Conservation (phyloP, 2,797 vertebrate species). For the Avahi laniger region DNA sequence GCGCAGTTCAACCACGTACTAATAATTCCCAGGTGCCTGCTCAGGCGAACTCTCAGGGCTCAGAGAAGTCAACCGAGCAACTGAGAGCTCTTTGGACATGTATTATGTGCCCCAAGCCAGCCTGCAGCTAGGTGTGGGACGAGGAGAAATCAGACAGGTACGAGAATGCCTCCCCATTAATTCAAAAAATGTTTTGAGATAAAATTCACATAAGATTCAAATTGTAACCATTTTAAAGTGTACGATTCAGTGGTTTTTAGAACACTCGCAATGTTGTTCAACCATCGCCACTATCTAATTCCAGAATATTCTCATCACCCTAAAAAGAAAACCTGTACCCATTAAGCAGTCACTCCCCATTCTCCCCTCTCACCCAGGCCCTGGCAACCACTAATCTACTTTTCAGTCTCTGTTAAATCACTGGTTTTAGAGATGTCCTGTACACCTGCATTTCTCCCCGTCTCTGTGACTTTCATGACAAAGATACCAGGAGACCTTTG, state of each 20-base stretch:
- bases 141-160: not conserved
- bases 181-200: not conserved
- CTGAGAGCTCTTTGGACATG: not conserved
- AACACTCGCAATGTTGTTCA: not conserved
- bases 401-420: not conserved
- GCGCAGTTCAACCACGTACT: not conserved
- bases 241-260: not conserved
- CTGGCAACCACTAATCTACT: not conserved
- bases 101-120: rapidly evolving
- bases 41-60: not conserved
- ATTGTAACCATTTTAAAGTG: not conserved
- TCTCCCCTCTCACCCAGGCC: not conserved
- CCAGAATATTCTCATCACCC: not conserved
- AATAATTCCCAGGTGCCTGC: not conserved
- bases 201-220: not conserved
- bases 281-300: not conserved
- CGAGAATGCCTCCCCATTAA: not conserved
- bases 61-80: not conserved
- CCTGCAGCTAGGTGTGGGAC: not conserved
- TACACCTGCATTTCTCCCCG: not conserved
- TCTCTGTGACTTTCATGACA: not conserved
- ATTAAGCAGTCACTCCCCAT: not conserved
- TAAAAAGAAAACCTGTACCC: not conserved
- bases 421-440: not conserved
- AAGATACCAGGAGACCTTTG: not conserved